phyloP scores from a whole-genome alignment of 64 coral and sea anemone genomes.

The Montipora sp. region DNA sequence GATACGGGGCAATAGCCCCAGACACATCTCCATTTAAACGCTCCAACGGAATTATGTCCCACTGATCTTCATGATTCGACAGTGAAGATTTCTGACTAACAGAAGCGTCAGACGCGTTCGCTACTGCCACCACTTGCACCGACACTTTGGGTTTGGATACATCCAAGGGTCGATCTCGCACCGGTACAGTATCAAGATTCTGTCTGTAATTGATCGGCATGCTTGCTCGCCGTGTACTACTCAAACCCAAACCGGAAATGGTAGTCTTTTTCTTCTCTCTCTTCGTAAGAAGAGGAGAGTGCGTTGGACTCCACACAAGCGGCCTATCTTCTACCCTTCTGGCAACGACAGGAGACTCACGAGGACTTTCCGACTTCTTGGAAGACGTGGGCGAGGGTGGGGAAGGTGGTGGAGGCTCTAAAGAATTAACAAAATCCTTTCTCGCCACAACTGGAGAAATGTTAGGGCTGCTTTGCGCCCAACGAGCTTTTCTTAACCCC shows the following conservation, averaged over 20 bases:
- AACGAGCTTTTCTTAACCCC: constrained; percentile 16
- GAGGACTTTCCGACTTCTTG: constrained; percentile 9
- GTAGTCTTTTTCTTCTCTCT: background rate
- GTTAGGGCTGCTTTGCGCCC: constrained; percentile 33
- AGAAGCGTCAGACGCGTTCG: background rate
- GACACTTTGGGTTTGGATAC: constrained; percentile 8
- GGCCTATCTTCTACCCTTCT: constrained; percentile 17
- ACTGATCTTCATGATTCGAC: background rate
- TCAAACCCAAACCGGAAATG: background rate
- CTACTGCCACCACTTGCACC: background rate
- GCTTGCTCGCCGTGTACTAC: background rate
- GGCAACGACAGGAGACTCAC: constrained; percentile 30
- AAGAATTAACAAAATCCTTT: background rate
- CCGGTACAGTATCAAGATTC: constrained; percentile 12
- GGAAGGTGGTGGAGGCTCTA: constrained; percentile 1
- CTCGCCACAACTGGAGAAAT: background rate
- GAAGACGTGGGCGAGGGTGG: constrained; percentile 12
- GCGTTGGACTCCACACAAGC: constrained; percentile 12
- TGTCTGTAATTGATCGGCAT: background rate
- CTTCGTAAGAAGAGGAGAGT: constrained; percentile 17
- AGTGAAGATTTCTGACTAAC: background rate
- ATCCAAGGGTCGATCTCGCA: constrained; percentile 17
- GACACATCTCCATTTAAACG: background rate
- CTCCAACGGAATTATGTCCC: background rate
- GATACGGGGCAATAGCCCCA: background rate